Base-by-base conservation (phyloP, 1,140 invertebrate genomes). In the Stenopsyche tienmushanensis region DNA sequence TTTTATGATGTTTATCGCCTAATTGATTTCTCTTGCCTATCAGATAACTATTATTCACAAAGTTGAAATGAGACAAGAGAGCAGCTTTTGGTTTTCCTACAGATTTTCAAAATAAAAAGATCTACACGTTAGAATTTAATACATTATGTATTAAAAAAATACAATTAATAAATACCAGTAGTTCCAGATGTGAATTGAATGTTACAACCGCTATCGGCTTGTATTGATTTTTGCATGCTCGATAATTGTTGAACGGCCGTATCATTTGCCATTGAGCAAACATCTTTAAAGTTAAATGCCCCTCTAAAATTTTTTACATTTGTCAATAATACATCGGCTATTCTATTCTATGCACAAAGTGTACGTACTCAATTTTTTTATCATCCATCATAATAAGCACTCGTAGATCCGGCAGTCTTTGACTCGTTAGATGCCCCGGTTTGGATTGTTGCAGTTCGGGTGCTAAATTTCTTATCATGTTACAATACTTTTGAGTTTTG, bases 171-270 rank as follows among this genome's bases (percentile, higher is more conserved):
- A 1, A 26, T 65, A 82, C 85, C 83, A 3, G 83, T 84, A 10
- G 83, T 85, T 66, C 91, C 91, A 0, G 94, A 96, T 0, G 94
- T 96, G 69, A 96, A 95, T 73, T 94, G 92, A 69, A 96, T 88
- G 72, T 91, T 89, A 62, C 84, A 86, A 1, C 86, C 83, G 18
- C 86, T 84, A 72, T 90, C 84, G 9, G 90, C 85, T 52, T 84
- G 84, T 2, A 93, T 77, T 5, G 69, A 64, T 5, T 76, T 66
- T 69, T 83, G 77, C 8, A 83, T 62, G 44, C 80, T 73, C 62
- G 78, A 63, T 23, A 85, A 75, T 20, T 73, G 67, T 25, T 72
- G 65, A 1, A 76, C 55, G 3, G 69, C 64, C 24, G 72, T 58
- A 5, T 69, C 41, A 21, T 76, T 74, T 18, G 79, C 72, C 44